These are phyloP conservation scores for Beris chalybata DNA, from an alignment of 2,888 invertebrate species.

Conservation along the genomic window DNA sequence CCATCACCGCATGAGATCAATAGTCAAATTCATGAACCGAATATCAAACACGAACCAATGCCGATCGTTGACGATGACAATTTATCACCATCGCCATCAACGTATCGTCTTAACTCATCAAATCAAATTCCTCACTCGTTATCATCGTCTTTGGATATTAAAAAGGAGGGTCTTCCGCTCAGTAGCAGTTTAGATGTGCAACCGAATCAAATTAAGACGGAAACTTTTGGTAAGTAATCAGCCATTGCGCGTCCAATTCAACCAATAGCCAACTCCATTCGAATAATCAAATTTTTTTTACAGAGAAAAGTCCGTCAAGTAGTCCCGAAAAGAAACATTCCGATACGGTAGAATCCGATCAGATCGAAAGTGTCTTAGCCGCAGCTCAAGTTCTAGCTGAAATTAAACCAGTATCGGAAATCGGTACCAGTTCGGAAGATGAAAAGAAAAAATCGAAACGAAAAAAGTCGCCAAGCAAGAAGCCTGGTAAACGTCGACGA, in stretches of 20 bases:
- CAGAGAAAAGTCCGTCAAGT: constrained; percentile 43
- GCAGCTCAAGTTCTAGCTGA: constrained; percentile 55
- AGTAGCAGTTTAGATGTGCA: constrained; percentile 40
- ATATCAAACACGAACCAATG: constrained; percentile 45
- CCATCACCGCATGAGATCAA: constrained; percentile 31
- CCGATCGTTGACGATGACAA: constrained; percentile 47
- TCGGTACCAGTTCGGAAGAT: constrained; percentile 41
- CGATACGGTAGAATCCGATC: constrained; percentile 42
- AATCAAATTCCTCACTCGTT: constrained; percentile 42
- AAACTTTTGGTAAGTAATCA: constrained; percentile 40
- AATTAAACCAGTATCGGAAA: constrained; percentile 35
- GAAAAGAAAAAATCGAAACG: constrained; percentile 45
- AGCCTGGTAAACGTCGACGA: constrained; percentile 34
- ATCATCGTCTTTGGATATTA: constrained; percentile 44
- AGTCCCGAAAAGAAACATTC: constrained; percentile 43
- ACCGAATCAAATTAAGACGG: constrained; percentile 52
- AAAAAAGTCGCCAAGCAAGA: constrained; percentile 31
- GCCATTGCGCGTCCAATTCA: too few relatives aligned
- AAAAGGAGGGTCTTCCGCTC: constrained; percentile 45
- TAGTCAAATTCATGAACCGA: constrained; percentile 35
- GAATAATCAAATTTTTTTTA: too few relatives aligned
- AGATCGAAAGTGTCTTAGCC: constrained; percentile 60
- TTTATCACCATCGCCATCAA: constrained; percentile 31
- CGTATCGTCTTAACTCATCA: constrained; percentile 41
- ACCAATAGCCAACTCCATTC: too few relatives aligned